Evolutionary conservation across 2,888 invertebrate species (phyloP).

Genomic region (Tethea ocularis): DNA sequence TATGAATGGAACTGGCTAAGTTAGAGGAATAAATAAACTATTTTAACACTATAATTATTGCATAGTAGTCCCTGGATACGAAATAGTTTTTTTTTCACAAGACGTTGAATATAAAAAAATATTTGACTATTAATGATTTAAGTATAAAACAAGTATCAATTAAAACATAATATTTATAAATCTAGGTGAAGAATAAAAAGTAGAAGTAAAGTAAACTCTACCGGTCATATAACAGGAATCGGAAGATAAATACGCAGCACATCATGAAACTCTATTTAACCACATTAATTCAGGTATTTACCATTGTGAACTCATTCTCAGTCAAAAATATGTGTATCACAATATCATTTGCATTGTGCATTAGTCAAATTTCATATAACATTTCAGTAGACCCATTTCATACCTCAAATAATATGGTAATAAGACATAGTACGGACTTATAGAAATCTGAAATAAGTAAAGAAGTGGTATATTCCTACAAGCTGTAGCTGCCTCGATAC

Average conservation of each 20-base stretch:
- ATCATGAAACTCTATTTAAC: neutral
- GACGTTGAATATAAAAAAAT: too few relatives aligned
- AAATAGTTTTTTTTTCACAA: too few relatives aligned
- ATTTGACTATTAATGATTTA: too few relatives aligned
- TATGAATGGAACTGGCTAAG: neutral
- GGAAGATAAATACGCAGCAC: neutral
- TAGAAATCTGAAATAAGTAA: neutral
- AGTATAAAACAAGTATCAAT: too few relatives aligned
- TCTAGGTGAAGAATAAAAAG: too few relatives aligned
- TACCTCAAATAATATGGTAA: slow-evolving; percentile 49
- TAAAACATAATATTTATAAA: too few relatives aligned
- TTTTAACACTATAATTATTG: too few relatives aligned
- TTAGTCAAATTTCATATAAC: slow-evolving; percentile 18
- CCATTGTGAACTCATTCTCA: neutral
- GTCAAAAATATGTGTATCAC: slow-evolving; percentile 15
- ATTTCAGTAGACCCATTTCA: slow-evolving; percentile 31
- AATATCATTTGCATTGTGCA: slow-evolving; percentile 26
- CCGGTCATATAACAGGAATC: too few relatives aligned
- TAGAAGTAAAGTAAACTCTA: too few relatives aligned
- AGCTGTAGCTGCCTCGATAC: neutral
- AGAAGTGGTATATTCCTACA: neutral
- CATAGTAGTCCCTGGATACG: too few relatives aligned
- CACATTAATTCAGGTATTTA: neutral
- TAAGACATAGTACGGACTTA: slow-evolving; percentile 34
- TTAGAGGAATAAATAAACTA: too few relatives aligned